A percentile compares a stretch with the other conserved stretches of the same genome.
These are phyloP conservation scores for Melanotaenia duboulayi DNA, from an alignment of 2,113 vertebrate species.

Conservation along the genomic window DNA sequence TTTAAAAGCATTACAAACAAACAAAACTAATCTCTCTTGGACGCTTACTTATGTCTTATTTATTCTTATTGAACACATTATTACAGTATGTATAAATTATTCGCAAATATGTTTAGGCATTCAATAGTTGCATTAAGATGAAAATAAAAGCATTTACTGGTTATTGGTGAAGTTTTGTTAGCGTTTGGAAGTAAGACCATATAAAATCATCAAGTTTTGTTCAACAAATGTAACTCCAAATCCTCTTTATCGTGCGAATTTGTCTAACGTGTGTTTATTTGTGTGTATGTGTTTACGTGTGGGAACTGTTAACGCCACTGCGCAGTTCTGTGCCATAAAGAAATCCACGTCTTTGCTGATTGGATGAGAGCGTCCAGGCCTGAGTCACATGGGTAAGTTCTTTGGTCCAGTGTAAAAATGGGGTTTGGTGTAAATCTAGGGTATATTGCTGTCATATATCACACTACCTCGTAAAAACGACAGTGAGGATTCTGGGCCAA, in stretches of 20 bases:
- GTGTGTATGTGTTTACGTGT: constrained; percentile 29
- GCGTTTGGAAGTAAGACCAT: not conserved
- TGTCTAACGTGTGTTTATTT: constrained; percentile 29
- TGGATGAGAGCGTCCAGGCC: constrained; percentile 87
- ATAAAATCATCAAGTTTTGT: not conserved
- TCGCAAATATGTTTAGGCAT: not conserved
- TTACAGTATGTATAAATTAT: not conserved
- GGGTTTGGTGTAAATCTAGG: constrained; percentile 97
- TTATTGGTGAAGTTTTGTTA: not conserved
- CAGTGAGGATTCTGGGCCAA: constrained; percentile 94
- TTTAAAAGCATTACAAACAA: not conserved
- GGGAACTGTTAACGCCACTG: constrained; percentile 64
- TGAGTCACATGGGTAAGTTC: constrained; percentile 87
- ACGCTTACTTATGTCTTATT: not conserved
- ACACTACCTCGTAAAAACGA: constrained; percentile 98
- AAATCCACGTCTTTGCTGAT: constrained; percentile 85
- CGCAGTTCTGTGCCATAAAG: constrained; percentile 70
- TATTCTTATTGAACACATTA: not conserved
- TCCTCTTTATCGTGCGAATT: constrained; percentile 15
- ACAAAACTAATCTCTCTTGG: not conserved
- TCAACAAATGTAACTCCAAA: not conserved
- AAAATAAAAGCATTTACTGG: not conserved
- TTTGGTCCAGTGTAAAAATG: constrained; percentile 92
- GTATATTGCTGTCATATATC: constrained; percentile 99
- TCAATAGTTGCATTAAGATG: not conserved